Evolutionary conservation across 2,113 vertebrate species (phyloP).

Genomic region (Petrocephalus zakoni): DNA sequence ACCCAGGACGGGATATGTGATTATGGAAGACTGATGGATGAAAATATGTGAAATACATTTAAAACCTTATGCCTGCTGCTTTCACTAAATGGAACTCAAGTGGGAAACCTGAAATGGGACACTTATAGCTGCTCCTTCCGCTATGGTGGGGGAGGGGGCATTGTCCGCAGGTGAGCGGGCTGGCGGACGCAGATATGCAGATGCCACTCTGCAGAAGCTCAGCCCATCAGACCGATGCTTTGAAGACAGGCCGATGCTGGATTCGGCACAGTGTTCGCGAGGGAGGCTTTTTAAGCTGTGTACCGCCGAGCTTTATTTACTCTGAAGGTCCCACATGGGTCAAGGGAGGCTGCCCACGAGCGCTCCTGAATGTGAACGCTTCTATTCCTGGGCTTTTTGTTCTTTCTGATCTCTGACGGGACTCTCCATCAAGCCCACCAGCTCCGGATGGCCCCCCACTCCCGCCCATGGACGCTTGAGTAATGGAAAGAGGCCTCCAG

Average conservation of each 20-base stretch:
- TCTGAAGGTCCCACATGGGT: background rate
- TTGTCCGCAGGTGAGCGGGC: background rate
- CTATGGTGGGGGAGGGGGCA: background rate
- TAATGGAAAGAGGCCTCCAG: background rate
- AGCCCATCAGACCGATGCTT: slow-evolving; percentile 3
- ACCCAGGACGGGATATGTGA: background rate
- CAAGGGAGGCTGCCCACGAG: background rate
- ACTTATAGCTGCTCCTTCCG: background rate
- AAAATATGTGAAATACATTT: background rate
- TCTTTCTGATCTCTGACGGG: background rate
- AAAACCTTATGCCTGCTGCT: background rate
- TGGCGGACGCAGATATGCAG: slow-evolving; percentile 17
- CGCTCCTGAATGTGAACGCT: background rate
- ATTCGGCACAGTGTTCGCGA: background rate
- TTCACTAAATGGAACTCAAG: background rate
- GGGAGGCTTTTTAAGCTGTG: background rate
- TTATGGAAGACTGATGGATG: background rate
- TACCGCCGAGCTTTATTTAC: background rate
- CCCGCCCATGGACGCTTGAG: background rate
- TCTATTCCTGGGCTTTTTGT: background rate
- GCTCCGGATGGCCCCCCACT: background rate
- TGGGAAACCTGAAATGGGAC: background rate
- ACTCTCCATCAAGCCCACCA: background rate
- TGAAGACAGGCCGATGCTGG: background rate
- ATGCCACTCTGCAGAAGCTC: slow-evolving; percentile 10